Percentiles rank a stretch among this genome's conserved stretches.
These are phyloP conservation scores for Galago senegalensis DNA, from an alignment of 2,797 vertebrate species.

Conservation along the genomic window DNA sequence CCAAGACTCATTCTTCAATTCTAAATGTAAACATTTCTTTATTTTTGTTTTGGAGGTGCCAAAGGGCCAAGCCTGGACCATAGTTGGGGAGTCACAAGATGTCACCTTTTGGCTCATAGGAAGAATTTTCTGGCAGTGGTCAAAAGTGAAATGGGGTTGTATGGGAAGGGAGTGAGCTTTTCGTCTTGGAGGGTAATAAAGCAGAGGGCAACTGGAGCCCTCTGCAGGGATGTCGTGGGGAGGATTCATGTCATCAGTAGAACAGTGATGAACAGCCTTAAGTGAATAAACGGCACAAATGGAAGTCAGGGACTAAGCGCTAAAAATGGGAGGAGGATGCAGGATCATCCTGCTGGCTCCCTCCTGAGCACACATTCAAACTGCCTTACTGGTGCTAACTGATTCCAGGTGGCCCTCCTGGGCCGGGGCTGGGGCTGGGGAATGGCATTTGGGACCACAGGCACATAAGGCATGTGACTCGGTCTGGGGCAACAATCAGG, in stretches of 20 bases:
- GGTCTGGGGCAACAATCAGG: neutral
- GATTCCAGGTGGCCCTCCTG: slow-evolving; percentile 42
- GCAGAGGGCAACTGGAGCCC: neutral
- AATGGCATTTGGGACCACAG: slow-evolving; percentile 36
- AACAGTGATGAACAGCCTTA: neutral
- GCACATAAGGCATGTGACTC: neutral
- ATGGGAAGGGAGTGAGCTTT: neutral
- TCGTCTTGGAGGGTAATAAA: neutral
- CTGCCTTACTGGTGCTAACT: neutral
- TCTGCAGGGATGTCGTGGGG: neutral
- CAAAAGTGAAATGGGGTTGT: neutral
- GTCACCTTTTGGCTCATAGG: neutral
- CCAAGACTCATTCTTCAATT: neutral
- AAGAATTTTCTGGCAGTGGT: neutral
- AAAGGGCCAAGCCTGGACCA: neutral
- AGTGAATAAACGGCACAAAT: neutral
- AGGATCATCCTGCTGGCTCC: neutral
- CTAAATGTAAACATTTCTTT: neutral
- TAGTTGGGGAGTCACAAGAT: neutral
- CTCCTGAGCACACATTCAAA: fast-evolving
- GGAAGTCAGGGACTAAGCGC: neutral
- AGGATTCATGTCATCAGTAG: neutral
- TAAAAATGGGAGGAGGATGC: neutral
- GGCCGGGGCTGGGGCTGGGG: neutral
- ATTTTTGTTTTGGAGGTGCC: neutral